A percentile compares a stretch with the other conserved stretches of the same genome.
These are phyloP conservation scores for Microcebus jonahi DNA, from an alignment of 2,113 vertebrate genomes.

Conservation along the genomic window DNA sequence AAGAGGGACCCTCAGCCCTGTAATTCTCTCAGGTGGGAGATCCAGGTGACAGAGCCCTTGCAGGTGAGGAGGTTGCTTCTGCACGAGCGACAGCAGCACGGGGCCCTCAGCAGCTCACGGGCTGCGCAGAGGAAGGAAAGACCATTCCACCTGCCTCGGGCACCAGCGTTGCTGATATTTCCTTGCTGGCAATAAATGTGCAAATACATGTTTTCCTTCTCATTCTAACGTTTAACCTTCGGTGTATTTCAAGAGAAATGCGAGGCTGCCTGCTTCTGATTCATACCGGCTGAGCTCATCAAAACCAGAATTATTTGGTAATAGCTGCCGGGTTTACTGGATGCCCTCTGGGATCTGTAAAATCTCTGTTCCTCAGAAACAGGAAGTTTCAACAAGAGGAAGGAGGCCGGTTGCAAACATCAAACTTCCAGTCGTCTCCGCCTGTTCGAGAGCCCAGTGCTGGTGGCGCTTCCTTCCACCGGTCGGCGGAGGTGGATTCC, in stretches of 20 bases:
- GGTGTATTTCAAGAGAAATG: slow-evolving; percentile 74
- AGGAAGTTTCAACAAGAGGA: slow-evolving; percentile 79
- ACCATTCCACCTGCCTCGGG: background rate
- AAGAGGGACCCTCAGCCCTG: background rate
- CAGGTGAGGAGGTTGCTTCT: background rate
- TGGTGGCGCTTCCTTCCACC: background rate
- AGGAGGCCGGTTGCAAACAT: slow-evolving; percentile 57
- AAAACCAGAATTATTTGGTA: slow-evolving; percentile 80
- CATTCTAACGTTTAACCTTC: slow-evolving; percentile 23
- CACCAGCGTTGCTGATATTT: background rate
- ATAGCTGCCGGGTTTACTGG: slow-evolving; percentile 76
- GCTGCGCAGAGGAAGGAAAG: background rate
- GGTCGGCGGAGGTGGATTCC: rapidly evolving
- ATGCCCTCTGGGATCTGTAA: slow-evolving; percentile 74
- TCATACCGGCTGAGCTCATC: slow-evolving; percentile 76
- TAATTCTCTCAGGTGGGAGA: background rate
- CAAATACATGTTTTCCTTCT: slow-evolving; percentile 41
- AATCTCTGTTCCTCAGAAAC: slow-evolving; percentile 78
- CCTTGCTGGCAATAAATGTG: background rate
- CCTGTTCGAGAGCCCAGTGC: background rate
- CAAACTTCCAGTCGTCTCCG: slow-evolving; percentile 20
- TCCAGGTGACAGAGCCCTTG: no score
- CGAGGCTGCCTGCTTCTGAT: slow-evolving; percentile 64
- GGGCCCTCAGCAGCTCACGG: rapidly evolving
- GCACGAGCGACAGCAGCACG: no score